Evolutionary conservation across 2,888 invertebrate genomes (phyloP).

Genomic region (Tinea trinotella): DNA sequence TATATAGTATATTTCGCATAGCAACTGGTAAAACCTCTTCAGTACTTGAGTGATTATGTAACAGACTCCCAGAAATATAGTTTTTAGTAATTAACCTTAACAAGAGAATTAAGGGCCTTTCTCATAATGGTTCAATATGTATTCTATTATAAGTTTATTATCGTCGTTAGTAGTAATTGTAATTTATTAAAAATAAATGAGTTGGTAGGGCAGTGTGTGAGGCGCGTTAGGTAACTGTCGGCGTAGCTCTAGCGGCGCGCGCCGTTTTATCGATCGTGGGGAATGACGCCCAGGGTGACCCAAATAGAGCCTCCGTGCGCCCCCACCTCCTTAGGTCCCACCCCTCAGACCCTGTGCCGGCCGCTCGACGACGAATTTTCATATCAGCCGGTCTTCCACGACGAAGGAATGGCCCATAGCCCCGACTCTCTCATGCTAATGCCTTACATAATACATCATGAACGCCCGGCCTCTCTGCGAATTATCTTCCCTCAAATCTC

Average conservation of each 20-base stretch:
- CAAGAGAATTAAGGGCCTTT: neutral
- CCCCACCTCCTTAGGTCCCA: slow-evolving; percentile 41
- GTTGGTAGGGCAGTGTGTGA: slow-evolving; percentile 52
- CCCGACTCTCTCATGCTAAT: slow-evolving; percentile 42
- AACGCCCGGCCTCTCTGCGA: slow-evolving; percentile 32
- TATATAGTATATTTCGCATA: neutral
- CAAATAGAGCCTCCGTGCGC: slow-evolving; percentile 67
- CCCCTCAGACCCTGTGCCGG: slow-evolving; percentile 38
- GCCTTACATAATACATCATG: slow-evolving; percentile 40
- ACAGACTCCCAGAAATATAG: too few species aligned
- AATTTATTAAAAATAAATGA: slow-evolving; percentile 11
- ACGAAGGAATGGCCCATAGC: slow-evolving; percentile 52
- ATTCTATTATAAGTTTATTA: neutral
- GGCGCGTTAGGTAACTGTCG: slow-evolving; percentile 61
- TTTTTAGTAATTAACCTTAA: neutral
- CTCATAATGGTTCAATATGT: neutral
- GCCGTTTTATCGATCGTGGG: slow-evolving; percentile 67
- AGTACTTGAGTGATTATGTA: neutral
- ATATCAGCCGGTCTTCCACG: slow-evolving; percentile 62
- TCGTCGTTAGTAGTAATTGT: neutral
- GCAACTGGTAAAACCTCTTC: neutral
- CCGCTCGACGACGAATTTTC: slow-evolving; percentile 65
- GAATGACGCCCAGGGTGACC: slow-evolving; percentile 72
- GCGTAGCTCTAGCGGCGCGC: slow-evolving; percentile 60
- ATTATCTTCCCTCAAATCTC: slow-evolving; percentile 39